Evolutionary conservation across 1,140 invertebrate genomes (phyloP).

Genomic region (Cataglyphis hispanica): DNA sequence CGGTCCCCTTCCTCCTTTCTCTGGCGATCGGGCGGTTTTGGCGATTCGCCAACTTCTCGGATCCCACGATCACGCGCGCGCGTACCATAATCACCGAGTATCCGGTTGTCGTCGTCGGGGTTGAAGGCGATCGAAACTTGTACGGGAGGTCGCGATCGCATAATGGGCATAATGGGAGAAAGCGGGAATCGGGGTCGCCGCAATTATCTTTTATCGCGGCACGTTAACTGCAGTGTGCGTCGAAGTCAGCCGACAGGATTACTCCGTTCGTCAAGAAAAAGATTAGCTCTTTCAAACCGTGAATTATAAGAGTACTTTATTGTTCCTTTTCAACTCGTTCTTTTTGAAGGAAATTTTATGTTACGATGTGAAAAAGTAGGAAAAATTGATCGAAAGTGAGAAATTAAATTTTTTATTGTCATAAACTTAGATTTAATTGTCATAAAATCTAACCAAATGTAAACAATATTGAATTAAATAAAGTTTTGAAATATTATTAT

Average conservation of each 20-base stretch:
- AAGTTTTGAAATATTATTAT: neutral
- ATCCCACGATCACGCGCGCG: conserved; percentile 19
- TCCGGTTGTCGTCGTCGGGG: conserved; percentile 9
- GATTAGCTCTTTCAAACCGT: conserved; percentile 9
- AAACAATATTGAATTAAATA: neutral
- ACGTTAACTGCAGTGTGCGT: conserved; percentile 35
- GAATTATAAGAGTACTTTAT: neutral
- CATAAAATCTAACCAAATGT: neutral
- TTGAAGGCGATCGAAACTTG: conserved; percentile 35
- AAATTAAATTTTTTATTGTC: too few relatives aligned
- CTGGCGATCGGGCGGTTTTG: conserved; percentile 53
- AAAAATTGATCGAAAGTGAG: neutral
- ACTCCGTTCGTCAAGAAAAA: conserved; percentile 5
- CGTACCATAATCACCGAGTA: conserved; percentile 36
- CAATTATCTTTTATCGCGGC: conserved; percentile 50
- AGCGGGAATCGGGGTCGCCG: conserved; percentile 42
- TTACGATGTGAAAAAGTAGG: neutral
- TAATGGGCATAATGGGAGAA: conserved; percentile 1
- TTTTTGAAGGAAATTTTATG: neutral
- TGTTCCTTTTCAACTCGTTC: neutral
- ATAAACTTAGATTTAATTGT: too few relatives aligned
- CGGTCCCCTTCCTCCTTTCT: conserved; percentile 33
- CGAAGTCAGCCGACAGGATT: neutral
- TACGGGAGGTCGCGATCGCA: conserved; percentile 27
- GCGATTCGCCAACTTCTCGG: conserved; percentile 47